These are phyloP conservation scores for Lordiphosa andalusiaca DNA, from an alignment of 2,888 invertebrate genomes.

Conservation along the genomic window DNA sequence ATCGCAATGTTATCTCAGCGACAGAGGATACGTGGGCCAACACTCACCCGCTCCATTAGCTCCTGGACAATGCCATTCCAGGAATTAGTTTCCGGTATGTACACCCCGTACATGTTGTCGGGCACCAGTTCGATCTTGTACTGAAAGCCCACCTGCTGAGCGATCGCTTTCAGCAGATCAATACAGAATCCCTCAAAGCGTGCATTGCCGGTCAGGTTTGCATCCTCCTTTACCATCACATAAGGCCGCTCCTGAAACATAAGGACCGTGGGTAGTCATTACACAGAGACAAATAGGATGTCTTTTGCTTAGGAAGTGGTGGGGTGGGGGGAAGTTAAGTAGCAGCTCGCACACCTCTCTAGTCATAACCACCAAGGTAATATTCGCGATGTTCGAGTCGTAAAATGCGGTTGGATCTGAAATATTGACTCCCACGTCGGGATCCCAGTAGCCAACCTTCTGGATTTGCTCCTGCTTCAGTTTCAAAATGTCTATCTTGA, in stretches of 20 bases:
- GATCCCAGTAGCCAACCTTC: slow-evolving; percentile 92
- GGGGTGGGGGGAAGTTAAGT: too few relatives aligned
- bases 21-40: not conserved
- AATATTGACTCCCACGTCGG: slow-evolving; percentile 87
- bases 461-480: slow-evolving; percentile 88
- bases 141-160: slow-evolving; percentile 91
- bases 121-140: slow-evolving; percentile 91
- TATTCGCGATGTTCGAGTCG: slow-evolving; percentile 90
- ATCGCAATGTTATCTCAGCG: not conserved
- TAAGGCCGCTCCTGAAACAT: slow-evolving; percentile 90
- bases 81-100: slow-evolving; percentile 91
- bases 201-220: slow-evolving; percentile 92
- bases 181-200: slow-evolving; percentile 95
- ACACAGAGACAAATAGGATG: too few relatives aligned
- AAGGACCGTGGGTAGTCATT: not conserved
- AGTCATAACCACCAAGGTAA: slow-evolving; percentile 94
- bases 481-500: slow-evolving; percentile 92
- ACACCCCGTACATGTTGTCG: slow-evolving; percentile 93
- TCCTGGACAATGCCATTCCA: slow-evolving; percentile 95
- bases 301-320: not conserved
- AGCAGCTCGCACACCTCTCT: slow-evolving; percentile 84
- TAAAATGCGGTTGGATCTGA: slow-evolving; percentile 93
- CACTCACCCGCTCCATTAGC: slow-evolving; percentile 89
- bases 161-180: slow-evolving; percentile 91
- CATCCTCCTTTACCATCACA: slow-evolving; percentile 93